A percentile compares a stretch with the other conserved stretches of the same genome.
Evolutionary conservation across 35 echinoderm and acorn worm genomes (phyloP).

Genomic region (Hemicentrotus pulcherrimus): DNA sequence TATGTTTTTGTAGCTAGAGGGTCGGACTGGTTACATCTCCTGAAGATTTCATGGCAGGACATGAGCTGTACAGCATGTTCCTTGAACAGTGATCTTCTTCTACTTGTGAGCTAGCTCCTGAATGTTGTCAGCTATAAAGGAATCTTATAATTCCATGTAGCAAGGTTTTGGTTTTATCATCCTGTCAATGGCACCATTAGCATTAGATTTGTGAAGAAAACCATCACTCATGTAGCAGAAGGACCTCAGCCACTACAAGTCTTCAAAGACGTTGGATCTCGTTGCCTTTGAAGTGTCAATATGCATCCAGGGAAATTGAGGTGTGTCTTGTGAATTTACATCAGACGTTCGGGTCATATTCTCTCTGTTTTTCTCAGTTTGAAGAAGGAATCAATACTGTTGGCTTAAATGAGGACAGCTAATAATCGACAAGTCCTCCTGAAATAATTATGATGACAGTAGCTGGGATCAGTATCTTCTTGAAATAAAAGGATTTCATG

Average conservation of each 20-base stretch:
- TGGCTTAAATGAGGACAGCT: not conserved
- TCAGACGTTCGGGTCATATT: not conserved
- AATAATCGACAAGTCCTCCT: not conserved
- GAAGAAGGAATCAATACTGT: not conserved
- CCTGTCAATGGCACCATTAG: not conserved
- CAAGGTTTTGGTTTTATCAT: not conserved
- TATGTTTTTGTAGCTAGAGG: not conserved
- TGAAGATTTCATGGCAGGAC: not conserved
- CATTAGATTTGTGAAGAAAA: not conserved
- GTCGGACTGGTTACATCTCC: not conserved
- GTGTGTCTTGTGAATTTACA: not conserved
- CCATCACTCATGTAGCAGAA: not conserved
- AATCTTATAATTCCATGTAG: not conserved
- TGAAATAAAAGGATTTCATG: conserved; percentile 40
- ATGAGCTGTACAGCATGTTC: not conserved
- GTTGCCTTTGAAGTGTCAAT: not conserved
- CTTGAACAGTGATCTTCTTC: not conserved
- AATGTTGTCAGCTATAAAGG: not conserved
- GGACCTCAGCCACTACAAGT: no score
- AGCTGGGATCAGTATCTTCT: not conserved
- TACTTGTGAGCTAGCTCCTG: not conserved
- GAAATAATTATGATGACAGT: not conserved
- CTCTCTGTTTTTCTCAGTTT: not conserved
- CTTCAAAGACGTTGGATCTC: not conserved
- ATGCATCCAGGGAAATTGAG: not conserved